These are phyloP conservation scores for Lepidocyrtinus sp. DNA, from an alignment of 2,888 invertebrate genomes.

Conservation along the genomic window DNA sequence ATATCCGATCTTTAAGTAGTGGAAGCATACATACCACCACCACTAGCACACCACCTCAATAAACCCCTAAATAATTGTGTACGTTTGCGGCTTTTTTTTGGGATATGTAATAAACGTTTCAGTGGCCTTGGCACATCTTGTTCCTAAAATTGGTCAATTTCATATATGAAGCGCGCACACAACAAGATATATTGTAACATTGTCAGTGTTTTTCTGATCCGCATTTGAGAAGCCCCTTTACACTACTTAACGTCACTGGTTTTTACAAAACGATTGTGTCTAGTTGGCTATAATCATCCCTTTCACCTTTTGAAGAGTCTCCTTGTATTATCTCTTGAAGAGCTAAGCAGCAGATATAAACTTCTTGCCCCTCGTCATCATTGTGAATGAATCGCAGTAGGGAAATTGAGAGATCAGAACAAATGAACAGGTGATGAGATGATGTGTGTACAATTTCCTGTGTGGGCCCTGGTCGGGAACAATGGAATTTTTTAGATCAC, in stretches of 20 bases:
- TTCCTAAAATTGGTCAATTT: too few species aligned
- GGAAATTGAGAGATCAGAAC: not conserved
- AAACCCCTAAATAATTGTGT: too few species aligned
- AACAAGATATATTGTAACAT: too few species aligned
- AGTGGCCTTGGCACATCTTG: too few species aligned
- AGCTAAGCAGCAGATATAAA: not conserved
- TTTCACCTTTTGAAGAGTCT: not conserved
- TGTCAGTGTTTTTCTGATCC: too few species aligned
- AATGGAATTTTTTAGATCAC: conserved; percentile 4
- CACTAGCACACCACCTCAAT: too few species aligned
- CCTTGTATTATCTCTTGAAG: not conserved
- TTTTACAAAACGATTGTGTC: not conserved
- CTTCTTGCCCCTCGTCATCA: not conserved
- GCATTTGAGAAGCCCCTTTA: too few species aligned
- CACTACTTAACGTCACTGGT: not conserved
- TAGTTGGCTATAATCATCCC: not conserved
- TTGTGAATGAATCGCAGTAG: not conserved
- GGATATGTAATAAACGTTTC: too few species aligned
- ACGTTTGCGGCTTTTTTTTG: too few species aligned
- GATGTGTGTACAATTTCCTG: not conserved
- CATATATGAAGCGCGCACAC: too few species aligned
- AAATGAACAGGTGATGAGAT: not conserved
- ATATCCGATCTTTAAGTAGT: too few species aligned
- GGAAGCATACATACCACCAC: too few species aligned
- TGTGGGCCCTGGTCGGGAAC: not conserved